Conservation (phyloP, 2,113 vertebrate genomes). For the Protobothrops mucrosquamatus region DNA sequence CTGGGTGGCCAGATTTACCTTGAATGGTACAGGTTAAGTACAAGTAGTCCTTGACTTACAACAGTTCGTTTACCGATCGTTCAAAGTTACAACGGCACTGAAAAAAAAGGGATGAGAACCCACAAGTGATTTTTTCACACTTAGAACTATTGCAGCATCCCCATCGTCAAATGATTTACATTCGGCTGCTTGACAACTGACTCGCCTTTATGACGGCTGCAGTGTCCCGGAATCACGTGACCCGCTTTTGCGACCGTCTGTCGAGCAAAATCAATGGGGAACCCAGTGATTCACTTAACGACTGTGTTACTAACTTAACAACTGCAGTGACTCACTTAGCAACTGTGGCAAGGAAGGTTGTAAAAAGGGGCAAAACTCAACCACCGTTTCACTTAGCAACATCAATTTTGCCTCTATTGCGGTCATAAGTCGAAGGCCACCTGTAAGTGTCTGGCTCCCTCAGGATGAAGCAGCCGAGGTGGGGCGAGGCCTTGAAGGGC, state of each 20-base stretch:
- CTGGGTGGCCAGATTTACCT: neutral
- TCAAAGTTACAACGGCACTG: too few relatives aligned
- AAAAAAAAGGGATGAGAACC: too few relatives aligned
- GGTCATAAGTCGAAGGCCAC: neutral
- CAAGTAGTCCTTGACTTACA: too few relatives aligned
- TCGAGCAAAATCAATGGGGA: neutral
- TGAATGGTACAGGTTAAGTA: neutral
- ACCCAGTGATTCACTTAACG: neutral
- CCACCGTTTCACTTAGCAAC: neutral
- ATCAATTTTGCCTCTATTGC: neutral
- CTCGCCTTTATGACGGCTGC: too few relatives aligned
- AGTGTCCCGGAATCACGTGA: neutral
- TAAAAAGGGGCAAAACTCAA: too few relatives aligned
- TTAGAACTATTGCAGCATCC: too few relatives aligned
- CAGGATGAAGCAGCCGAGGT: slow-evolving; percentile 3
- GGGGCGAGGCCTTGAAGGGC: neutral
- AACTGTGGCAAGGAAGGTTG: too few relatives aligned
- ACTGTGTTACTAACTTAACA: neutral
- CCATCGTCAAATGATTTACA: too few relatives aligned
- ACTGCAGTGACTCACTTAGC: too few relatives aligned
- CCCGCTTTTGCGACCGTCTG: neutral
- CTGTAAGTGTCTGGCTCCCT: neutral
- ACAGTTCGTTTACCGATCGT: too few relatives aligned
- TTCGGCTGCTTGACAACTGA: too few relatives aligned
- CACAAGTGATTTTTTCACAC: too few relatives aligned